Base-by-base conservation (phyloP, 2,113 vertebrate genomes). In the Forbesichthys papilliferus region DNA sequence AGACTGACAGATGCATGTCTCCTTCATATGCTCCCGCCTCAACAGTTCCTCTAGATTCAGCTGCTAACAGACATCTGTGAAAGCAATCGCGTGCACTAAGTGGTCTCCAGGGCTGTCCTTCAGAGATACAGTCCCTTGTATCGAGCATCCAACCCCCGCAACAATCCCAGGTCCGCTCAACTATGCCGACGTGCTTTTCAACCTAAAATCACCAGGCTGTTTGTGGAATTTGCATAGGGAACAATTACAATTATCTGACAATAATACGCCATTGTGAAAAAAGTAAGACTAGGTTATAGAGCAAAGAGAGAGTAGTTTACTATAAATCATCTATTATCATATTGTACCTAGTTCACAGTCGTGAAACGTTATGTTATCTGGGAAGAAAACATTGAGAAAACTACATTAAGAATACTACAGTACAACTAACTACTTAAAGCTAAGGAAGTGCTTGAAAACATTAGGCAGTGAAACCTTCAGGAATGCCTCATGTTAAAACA, bases 401-500 rank as follows among this genome's bases (percentile, higher is more conserved):
- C 1, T 13, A 53, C 27, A 27, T 27, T 27, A 3, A 27, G 27
- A 27, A 27, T 27, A 27, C 27, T 27, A 27, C 27, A 27, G 27
- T 27, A 27, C 27, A 27, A 27, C 27, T 27, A 53, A 11, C 1
- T 5, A 53, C 11, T 2, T 53, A 53, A 13, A 53, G 51, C 10
- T 42, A 7, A 8, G 36, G 36, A 4, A 42, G 80, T 87, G 83
- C 88, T 64, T 66, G 12, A 87, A 27, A 27, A 27, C 27, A 27
- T 27, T 27, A 27, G 27, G 27, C 27, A 27, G 27, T 27, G 27
- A 27, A 27, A 27, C 27, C 2, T 69, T 74, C 60, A 73, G 78
- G 83, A 88, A 88, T 84, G 85, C 86, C 75, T 76, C 55, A 64
- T 82, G 76, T 74, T 68, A 6, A 72, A 89, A 84, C 36, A 59